Base-by-base conservation (phyloP, 2,888 invertebrate genomes). In the Sphaerophoria rueppellii region DNA sequence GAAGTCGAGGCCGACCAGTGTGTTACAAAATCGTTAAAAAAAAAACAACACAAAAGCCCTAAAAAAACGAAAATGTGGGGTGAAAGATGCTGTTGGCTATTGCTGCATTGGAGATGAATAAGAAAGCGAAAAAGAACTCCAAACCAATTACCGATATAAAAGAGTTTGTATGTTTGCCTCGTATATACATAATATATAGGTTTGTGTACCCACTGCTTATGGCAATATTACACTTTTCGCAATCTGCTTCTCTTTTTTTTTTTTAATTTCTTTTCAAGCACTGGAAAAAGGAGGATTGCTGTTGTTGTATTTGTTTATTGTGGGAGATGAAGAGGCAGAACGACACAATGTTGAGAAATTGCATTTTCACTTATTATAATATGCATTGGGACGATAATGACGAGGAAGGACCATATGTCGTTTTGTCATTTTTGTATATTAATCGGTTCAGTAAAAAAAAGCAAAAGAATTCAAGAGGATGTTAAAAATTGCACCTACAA, bases 301-400 rank as follows among this genome's bases (percentile, higher is more conserved):
- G 48, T 14, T 50, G 52, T 43, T 43, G 43, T 9, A 6, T 4
- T 43, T 43, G 43, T 4, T 40, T 40, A 24, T 2, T 24, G 24
- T 24, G 24, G 24, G 24, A 7, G 40, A 9, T 40, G 6, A 9
- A 43, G 52, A 35, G 50, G 34, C 6, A 16, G 37, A 52, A 65
- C 50, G 37, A 37, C 63, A 37, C 63, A 61, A 54, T 34, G 75
- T 70, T 35, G 58, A 70, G 43, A 76, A 81, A 76, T 81, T 76
- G 63, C 76, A 76, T 76, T 76, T 76, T 81, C 76, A 58, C 54
- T 46, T 76, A 71, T 76, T 76, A 43, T 76, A 65, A 37, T 61
- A 16, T 55, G 52, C 61, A 63, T 63, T 63, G 24, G 37, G 75
- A 54, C 46, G 67, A 52, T 35, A 58, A 37, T 57, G 63, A 63